Conservation (phyloP, 2,888 invertebrate genomes). For the Apamea epomidion region DNA sequence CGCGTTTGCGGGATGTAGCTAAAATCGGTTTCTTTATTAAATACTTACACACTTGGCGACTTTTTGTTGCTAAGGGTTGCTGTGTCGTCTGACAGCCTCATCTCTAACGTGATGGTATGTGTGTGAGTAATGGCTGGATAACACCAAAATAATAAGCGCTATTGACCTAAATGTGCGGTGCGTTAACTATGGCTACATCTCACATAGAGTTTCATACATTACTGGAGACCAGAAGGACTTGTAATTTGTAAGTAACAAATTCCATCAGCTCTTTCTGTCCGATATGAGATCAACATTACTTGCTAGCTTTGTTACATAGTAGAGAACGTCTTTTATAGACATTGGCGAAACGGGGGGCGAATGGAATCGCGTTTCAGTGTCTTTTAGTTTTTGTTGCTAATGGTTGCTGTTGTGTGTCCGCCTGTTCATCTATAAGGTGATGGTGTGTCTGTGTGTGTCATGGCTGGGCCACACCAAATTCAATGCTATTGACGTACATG, state of each 20-base stretch:
- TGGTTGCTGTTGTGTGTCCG: neutral
- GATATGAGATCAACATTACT: slow-evolving; percentile 75
- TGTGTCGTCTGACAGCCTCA: neutral
- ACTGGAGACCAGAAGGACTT: no score
- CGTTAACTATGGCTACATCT: neutral
- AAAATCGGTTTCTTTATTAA: slow-evolving; percentile 63
- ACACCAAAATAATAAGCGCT: neutral
- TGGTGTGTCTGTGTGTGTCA: neutral
- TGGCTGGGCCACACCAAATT: neutral
- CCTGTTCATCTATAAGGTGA: neutral
- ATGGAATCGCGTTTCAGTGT: slow-evolving; percentile 74
- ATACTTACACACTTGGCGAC: slow-evolving; percentile 35
- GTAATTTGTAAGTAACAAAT: no score
- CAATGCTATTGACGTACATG: no score
- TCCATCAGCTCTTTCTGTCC: slow-evolving; percentile 69
- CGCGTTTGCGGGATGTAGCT: slow-evolving; percentile 74
- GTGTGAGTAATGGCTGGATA: neutral
- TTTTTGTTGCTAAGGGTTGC: slow-evolving; percentile 2
- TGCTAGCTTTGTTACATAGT: slow-evolving; percentile 75
- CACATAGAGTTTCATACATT: no score
- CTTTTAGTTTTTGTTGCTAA: slow-evolving; percentile 39
- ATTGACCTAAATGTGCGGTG: no score
- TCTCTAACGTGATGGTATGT: neutral
- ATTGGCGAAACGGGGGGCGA: slow-evolving; percentile 77
- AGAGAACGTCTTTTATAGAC: slow-evolving; percentile 80